These are phyloP conservation scores for Hemibates koningsi DNA, from an alignment of 2,113 vertebrate species.

Conservation along the genomic window DNA sequence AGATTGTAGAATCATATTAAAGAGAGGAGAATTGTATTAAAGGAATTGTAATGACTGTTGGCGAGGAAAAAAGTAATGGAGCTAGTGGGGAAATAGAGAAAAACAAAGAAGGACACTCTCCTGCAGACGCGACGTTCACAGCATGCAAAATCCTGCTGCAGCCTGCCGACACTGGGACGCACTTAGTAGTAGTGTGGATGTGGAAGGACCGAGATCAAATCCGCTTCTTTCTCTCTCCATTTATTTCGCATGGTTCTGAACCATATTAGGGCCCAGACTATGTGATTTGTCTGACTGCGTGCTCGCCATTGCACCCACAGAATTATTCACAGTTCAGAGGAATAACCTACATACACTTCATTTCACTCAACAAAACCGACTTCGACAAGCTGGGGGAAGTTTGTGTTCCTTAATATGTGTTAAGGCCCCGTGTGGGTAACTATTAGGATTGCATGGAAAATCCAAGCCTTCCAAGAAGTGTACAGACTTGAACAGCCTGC, in stretches of 20 bases:
- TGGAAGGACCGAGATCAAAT: conserved; percentile 46
- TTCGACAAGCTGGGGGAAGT: not conserved
- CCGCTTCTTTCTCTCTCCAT: not conserved
- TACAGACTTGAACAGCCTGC: not conserved
- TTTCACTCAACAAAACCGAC: not conserved
- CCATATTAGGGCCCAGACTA: not conserved
- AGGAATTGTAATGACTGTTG: conserved; percentile 23
- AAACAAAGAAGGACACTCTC: conserved; percentile 45
- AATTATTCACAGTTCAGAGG: conserved; percentile 16
- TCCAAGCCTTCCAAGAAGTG: not conserved
- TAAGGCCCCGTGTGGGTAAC: not conserved
- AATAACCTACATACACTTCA: not conserved
- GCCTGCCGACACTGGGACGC: conserved; percentile 14
- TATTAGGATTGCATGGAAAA: not conserved
- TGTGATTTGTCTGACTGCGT: conserved; percentile 19
- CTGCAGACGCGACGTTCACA: conserved; percentile 45
- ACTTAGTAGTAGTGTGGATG: conserved; percentile 28
- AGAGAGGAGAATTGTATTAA: conserved; percentile 6
- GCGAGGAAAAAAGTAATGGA: not conserved
- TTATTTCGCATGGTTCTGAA: conserved; percentile 44
- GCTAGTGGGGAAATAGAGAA: conserved; percentile 9
- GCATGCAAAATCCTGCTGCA: conserved; percentile 51
- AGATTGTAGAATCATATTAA: conserved; percentile 4
- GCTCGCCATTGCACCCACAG: not conserved
- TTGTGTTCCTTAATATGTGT: not conserved